Conservation (phyloP, 2,797 vertebrate species). For the Pseudotriccus pelzelni region DNA sequence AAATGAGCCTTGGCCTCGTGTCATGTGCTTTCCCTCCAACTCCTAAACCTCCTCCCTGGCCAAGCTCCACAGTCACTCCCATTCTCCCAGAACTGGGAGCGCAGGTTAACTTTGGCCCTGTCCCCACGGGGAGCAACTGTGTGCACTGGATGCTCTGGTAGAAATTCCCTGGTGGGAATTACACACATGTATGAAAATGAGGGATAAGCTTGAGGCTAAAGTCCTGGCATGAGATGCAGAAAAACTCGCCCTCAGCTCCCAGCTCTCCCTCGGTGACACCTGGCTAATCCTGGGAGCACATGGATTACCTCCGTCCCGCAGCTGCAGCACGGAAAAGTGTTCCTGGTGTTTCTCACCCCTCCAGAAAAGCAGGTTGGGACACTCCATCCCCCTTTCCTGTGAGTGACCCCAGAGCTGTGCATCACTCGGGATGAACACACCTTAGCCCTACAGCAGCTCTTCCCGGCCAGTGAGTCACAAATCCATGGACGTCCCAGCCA, state of each 20-base stretch:
- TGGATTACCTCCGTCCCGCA: neutral
- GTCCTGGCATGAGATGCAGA: neutral
- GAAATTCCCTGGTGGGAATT: neutral
- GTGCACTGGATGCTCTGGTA: neutral
- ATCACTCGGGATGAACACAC: neutral
- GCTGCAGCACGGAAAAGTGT: neutral
- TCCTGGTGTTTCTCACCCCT: neutral
- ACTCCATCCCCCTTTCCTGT: neutral
- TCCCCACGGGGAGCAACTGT: neutral
- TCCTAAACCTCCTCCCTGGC: neutral
- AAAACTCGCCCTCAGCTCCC: neutral
- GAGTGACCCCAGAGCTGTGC: neutral
- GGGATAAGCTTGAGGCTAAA: neutral
- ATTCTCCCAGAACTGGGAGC: neutral
- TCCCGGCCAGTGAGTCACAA: neutral
- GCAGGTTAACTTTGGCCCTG: neutral
- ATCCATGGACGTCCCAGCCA: neutral
- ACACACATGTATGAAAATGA: constrained; percentile 8
- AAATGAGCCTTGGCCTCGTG: neutral
- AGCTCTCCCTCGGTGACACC: neutral
- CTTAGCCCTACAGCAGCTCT: neutral
- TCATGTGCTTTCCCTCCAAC: neutral
- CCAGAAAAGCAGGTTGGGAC: neutral
- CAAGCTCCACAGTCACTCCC: neutral
- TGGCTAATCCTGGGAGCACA: neutral